A percentile compares a stretch with the other conserved stretches of the same genome.
These are phyloP conservation scores for Bombus superbus DNA, from an alignment of 1,140 invertebrate species.

Conservation along the genomic window DNA sequence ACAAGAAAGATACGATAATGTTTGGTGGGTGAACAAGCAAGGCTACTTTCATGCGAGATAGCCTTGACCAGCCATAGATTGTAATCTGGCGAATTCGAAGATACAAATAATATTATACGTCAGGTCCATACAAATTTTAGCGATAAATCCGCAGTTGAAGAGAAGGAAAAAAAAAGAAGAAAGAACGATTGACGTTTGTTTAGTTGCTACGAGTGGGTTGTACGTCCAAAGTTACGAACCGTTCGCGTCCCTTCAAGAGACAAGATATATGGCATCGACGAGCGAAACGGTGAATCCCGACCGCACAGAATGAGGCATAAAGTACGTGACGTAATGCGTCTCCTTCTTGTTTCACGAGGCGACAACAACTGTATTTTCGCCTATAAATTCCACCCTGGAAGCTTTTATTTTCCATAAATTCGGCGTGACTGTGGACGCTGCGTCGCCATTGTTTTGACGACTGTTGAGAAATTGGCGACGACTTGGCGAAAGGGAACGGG, in stretches of 20 bases:
- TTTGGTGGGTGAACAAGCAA: no score
- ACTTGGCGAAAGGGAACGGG: background rate
- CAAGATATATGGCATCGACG: background rate
- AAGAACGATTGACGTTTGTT: no score
- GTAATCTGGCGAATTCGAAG: no score
- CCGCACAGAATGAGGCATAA: background rate
- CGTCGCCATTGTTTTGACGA: conserved; percentile 7
- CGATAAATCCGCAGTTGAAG: no score
- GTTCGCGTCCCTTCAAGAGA: background rate
- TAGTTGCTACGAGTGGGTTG: background rate
- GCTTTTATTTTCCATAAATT: conserved; percentile 4
- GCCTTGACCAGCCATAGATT: no score
- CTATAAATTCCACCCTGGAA: background rate
- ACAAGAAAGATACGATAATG: no score
- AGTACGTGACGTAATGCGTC: background rate
- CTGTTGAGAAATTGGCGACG: background rate
- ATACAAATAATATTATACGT: no score
- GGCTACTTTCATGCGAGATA: no score
- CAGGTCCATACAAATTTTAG: no score
- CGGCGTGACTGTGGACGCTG: background rate
- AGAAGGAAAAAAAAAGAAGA: no score
- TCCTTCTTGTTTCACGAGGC: background rate
- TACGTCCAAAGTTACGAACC: background rate
- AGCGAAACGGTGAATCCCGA: background rate
- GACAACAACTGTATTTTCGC: background rate